These are phyloP conservation scores for Parasteatoda lunata DNA, from an alignment of 2,888 invertebrate species.

Conservation along the genomic window DNA sequence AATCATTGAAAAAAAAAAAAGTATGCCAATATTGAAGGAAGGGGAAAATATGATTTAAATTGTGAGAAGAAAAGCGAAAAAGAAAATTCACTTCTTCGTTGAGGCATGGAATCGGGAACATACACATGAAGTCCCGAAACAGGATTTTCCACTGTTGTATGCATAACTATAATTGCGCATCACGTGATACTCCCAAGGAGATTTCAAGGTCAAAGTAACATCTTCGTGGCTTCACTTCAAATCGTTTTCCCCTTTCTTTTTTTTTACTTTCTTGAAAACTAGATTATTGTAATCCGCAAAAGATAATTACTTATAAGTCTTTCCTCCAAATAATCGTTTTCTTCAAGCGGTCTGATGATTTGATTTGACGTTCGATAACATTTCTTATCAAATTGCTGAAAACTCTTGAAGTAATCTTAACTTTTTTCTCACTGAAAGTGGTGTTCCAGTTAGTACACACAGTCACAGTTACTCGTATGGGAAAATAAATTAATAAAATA, in stretches of 20 bases:
- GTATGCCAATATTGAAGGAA: not conserved
- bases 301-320: too few species aligned
- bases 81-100: not conserved
- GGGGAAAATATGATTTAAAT: not conserved
- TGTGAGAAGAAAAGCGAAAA: not conserved
- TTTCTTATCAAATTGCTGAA: too few species aligned
- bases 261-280: not conserved
- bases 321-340: too few species aligned
- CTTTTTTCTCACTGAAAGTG: too few species aligned
- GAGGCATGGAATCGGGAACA: constrained; percentile 14
- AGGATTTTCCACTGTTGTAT: constrained; percentile 33
- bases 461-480: too few species aligned
- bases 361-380: too few species aligned
- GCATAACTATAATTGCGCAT: constrained; percentile 12
- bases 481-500: too few species aligned
- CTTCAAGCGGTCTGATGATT: too few species aligned
- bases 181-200: constrained; percentile 30
- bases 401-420: too few species aligned
- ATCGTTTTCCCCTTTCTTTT: not conserved
- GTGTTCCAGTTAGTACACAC: too few species aligned
- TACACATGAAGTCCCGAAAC: constrained; percentile 19
- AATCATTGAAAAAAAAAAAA: not conserved
- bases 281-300: not conserved
- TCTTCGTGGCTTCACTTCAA: not conserved
- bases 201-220: constrained; percentile 30